phyloP scores from a whole-genome alignment of 2,797 vertebrate genomes.

The Arctocebus calabarensis region DNA sequence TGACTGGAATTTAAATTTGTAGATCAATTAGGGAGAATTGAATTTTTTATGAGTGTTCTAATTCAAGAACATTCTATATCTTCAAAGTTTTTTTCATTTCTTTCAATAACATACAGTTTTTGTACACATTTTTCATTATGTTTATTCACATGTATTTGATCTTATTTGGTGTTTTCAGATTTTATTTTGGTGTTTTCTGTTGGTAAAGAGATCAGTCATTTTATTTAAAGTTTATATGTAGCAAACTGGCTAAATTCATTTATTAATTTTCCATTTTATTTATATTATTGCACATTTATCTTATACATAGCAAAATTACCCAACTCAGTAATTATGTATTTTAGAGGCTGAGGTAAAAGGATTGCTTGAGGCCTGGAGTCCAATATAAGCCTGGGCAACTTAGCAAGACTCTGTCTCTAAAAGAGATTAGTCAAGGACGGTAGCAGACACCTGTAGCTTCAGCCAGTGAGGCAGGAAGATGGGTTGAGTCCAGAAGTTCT shows the following conservation, averaged over 20 bases:
- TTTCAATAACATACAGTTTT: not conserved
- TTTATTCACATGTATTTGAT: not conserved
- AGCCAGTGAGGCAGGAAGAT: not conserved
- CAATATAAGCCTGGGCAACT: not conserved
- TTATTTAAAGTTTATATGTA: not conserved
- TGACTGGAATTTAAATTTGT: not conserved
- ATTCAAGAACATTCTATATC: not conserved
- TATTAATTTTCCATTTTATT: constrained; percentile 6
- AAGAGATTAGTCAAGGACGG: not conserved
- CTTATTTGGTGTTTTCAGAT: not conserved
- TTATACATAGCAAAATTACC: not conserved
- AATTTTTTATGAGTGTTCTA: not conserved
- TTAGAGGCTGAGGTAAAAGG: not conserved
- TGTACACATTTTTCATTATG: not conserved
- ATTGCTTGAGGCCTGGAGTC: not conserved
- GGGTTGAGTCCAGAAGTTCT: not conserved
- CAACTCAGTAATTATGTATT: not conserved
- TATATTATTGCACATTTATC: not conserved
- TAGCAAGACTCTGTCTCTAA: not conserved
- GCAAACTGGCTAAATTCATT: not conserved
- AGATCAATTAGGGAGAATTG: not conserved
- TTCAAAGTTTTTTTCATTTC: not conserved
- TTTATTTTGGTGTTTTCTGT: not conserved
- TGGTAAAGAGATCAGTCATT: not conserved
- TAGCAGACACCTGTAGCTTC: not conserved